Percentiles rank a stretch among this genome's conserved stretches.
Conservation (phyloP, 2,113 vertebrate species). For the Brienomyrus longianalis region DNA sequence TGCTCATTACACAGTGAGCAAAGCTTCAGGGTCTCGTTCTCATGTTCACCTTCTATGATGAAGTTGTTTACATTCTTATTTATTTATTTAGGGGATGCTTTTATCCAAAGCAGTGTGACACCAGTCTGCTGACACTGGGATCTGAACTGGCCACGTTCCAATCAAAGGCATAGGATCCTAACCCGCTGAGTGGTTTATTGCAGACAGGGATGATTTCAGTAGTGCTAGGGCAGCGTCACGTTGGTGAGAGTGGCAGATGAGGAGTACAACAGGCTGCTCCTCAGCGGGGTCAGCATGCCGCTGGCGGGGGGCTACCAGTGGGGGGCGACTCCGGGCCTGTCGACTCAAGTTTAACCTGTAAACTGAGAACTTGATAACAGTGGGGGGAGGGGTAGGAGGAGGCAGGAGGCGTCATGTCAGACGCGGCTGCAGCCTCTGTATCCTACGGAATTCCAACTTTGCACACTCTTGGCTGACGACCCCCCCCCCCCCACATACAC, state of each 20-base stretch:
- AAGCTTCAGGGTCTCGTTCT: background rate
- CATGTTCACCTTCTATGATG: too few species aligned
- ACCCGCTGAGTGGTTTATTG: background rate
- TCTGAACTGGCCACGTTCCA: background rate
- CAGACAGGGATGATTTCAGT: background rate
- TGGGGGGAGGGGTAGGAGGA: background rate
- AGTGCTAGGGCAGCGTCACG: background rate
- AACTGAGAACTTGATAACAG: conserved; percentile 61
- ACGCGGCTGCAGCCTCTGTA: conserved; percentile 36
- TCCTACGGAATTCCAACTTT: conserved; percentile 47
- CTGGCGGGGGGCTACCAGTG: background rate
- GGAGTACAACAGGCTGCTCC: background rate
- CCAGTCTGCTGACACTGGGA: background rate
- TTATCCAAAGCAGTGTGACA: background rate
- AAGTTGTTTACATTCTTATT: background rate
- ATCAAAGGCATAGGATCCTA: background rate
- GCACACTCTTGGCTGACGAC: conserved; percentile 29
- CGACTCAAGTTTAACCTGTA: conserved; percentile 63
- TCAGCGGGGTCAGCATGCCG: background rate
- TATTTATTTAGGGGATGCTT: background rate
- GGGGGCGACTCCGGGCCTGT: conserved; percentile 30
- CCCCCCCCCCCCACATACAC: background rate
- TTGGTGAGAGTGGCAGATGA: background rate
- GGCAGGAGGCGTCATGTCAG: conserved; percentile 34
- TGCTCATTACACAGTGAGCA: background rate